These are phyloP conservation scores for Apostichopus californicus DNA, from an alignment of 35 echinoderm and acorn worm genomes.

Conservation along the genomic window DNA sequence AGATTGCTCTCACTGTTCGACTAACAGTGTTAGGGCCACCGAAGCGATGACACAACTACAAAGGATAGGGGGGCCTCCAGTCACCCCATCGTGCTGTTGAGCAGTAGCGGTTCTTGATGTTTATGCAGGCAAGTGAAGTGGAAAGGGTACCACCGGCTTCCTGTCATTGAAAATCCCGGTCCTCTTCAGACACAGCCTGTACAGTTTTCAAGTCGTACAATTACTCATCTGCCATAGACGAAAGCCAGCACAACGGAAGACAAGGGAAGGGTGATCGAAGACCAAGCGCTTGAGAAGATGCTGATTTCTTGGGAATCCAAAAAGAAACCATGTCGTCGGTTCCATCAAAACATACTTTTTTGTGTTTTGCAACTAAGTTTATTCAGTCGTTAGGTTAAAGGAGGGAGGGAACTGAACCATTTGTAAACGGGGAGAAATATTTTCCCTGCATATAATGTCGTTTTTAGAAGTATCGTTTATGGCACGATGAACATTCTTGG, in stretches of 20 bases:
- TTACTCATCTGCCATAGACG: not conserved
- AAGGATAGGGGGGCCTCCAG: not conserved
- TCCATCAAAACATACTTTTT: too few relatives aligned
- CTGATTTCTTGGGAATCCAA: not conserved
- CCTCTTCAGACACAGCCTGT: not conserved
- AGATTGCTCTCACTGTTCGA: not conserved
- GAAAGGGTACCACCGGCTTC: not conserved
- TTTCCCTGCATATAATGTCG: too few relatives aligned
- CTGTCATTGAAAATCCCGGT: not conserved
- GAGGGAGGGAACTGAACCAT: not conserved
- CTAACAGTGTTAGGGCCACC: not conserved
- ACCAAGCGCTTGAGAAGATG: not conserved
- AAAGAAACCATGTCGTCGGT: too few relatives aligned
- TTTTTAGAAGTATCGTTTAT: too few relatives aligned
- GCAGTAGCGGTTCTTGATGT: not conserved
- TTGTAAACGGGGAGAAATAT: too few relatives aligned
- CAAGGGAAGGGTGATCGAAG: not conserved
- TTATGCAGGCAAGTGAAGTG: not conserved
- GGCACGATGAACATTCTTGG: too few relatives aligned
- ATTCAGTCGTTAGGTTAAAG: too few relatives aligned
- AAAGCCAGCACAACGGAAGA: not conserved
- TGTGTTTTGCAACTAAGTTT: too few relatives aligned
- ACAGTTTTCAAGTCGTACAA: not conserved
- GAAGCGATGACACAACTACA: not conserved
- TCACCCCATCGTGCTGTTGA: not conserved